Percentiles rank a stretch among this genome's conserved stretches.
Evolutionary conservation across 2,113 vertebrate genomes (phyloP).

Genomic region (Scomber colias): DNA sequence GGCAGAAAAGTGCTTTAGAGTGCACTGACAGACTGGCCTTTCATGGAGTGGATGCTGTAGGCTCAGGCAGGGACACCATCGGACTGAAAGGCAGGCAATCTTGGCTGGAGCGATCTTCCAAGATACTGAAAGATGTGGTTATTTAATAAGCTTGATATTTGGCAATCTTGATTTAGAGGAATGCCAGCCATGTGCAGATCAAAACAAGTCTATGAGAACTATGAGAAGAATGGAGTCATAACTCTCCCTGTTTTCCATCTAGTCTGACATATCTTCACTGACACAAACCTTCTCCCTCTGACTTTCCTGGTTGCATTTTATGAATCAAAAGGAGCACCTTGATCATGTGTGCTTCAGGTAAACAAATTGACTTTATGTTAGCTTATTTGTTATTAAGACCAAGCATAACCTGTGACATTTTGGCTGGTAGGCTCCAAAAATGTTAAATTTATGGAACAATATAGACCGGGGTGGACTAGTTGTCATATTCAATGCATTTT

Average conservation of each 20-base stretch:
- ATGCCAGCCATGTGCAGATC: constrained; percentile 24
- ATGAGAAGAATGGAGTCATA: neutral
- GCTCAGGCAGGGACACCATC: constrained; percentile 53
- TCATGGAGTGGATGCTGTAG: constrained; percentile 72
- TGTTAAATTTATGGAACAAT: no score
- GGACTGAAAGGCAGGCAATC: constrained; percentile 35
- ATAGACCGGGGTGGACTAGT: no score
- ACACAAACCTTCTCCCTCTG: neutral
- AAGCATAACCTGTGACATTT: no score
- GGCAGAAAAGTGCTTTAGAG: constrained; percentile 67
- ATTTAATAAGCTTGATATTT: constrained; percentile 53
- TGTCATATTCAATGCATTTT: no score
- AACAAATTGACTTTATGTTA: neutral
- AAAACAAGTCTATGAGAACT: constrained; percentile 22
- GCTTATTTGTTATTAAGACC: no score
- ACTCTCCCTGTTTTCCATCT: neutral
- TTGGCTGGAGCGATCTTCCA: constrained; percentile 22
- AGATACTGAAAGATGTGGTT: constrained; percentile 55
- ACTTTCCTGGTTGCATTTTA: neutral
- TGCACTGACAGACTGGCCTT: constrained; percentile 78
- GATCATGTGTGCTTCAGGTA: constrained; percentile 31
- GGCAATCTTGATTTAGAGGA: constrained; percentile 20
- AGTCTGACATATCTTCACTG: neutral
- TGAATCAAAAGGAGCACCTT: constrained; percentile 26
- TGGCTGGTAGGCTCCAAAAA: no score